Evolutionary conservation across 2,888 invertebrate species (phyloP), one percentile per base, ranked within the genome.

Genomic region (Erynnis tages): DNA sequence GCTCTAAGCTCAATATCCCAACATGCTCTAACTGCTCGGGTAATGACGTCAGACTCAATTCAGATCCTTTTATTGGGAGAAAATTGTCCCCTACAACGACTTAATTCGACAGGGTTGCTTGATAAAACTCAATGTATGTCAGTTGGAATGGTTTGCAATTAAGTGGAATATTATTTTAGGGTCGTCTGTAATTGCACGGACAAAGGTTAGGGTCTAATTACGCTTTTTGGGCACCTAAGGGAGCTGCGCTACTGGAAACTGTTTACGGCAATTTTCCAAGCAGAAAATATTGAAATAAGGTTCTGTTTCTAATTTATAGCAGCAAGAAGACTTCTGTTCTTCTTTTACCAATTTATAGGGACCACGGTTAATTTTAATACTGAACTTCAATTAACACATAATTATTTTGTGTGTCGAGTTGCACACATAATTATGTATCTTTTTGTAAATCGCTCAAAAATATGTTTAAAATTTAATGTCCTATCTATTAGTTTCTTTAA

Each of bases 131-230:
- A 48, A 54, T 54, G 44, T 47, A 16, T 48, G 41, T 38, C 49
- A 55, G 54, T 57, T 58, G 57, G 56, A 58, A 65, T 63, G 58
- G 55, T 61, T 63, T 55, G 53, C 58, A 64, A 65, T 67, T 64
- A 66, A 60, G 53, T 56, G 53, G 54, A 59, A 61, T 67, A 66
- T 69, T 63, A 65, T 66, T 66, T 62, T 63, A 64, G 61, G 64
- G 56, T 53, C 53, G 56, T 61, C 11, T 49, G 55, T 60, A 56
- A 55, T 60, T 53, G 46, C 29, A 45, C 25, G 49, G 43, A 37
- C 41, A 27, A 41, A 54, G 54, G 56, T 54, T 52, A 35, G 43
- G 43, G 50, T 35, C 50, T 50, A 50, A 50, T 50, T 43, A 43
- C 17, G 27, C 41, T 41, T 17, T 41, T 32, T 23, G 38, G 30